Evolutionary conservation across 2,797 vertebrate species (phyloP).

Genomic region (Anas flavirostris): DNA sequence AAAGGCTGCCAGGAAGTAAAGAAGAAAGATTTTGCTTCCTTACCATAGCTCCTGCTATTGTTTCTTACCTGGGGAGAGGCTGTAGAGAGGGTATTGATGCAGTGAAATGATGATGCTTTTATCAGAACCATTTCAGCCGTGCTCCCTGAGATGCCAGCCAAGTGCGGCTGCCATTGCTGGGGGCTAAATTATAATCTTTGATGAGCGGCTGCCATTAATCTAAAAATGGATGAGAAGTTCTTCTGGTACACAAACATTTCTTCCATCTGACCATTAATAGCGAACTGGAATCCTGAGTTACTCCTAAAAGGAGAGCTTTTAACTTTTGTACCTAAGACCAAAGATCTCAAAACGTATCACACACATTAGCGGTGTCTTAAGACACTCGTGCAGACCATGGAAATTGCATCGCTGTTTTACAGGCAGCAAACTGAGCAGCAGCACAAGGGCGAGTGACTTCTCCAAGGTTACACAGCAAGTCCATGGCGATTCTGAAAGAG

Average conservation of each 20-base stretch:
- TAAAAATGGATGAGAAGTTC: background rate
- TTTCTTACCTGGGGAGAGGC: background rate
- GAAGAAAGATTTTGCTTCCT: background rate
- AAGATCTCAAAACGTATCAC: background rate
- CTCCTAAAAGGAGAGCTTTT: background rate
- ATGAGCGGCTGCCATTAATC: background rate
- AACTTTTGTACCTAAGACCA: background rate
- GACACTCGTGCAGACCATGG: background rate
- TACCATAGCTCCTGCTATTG: background rate
- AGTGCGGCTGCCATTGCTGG: background rate
- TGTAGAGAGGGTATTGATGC: background rate
- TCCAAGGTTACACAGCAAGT: background rate
- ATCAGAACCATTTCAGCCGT: background rate
- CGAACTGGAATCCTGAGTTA: background rate
- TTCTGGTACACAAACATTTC: background rate
- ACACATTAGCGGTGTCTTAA: background rate
- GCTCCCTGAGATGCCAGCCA: fast-evolving
- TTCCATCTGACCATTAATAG: fast-evolving
- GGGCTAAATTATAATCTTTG: background rate
- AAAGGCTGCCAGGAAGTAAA: background rate
- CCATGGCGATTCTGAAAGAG: fast-evolving
- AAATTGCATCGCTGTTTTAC: fast-evolving
- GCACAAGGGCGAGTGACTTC: background rate
- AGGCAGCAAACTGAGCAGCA: background rate
- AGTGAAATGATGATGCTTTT: background rate